These are phyloP conservation scores for Melanotaenia parkinsoni DNA, from an alignment of 2,797 vertebrate genomes.

Conservation along the genomic window DNA sequence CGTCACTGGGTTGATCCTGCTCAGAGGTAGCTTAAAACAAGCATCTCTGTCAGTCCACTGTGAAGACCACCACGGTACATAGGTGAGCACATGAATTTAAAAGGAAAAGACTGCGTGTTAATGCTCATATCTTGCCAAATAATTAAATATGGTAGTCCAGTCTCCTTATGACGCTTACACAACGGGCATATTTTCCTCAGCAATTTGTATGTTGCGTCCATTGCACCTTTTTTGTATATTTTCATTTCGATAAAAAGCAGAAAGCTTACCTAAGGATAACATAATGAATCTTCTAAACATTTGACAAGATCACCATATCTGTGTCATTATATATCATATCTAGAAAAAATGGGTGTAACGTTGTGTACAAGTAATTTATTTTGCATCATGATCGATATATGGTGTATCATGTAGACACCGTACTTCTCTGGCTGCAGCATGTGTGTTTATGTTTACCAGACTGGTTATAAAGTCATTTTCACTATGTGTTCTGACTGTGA, in stretches of 20 bases:
- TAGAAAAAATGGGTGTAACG: background rate
- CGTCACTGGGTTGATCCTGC: conserved; percentile 5
- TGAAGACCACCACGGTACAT: background rate
- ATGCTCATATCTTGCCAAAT: background rate
- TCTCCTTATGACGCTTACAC: conserved; percentile 30
- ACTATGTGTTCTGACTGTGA: conserved; percentile 41
- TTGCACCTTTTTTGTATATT: conserved; percentile 2
- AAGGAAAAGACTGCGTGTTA: background rate
- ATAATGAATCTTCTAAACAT: background rate
- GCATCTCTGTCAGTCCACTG: conserved; percentile 21
- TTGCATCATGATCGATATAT: background rate
- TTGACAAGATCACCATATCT: background rate
- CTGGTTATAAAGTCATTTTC: conserved; percentile 37
- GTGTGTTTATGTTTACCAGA: conserved; percentile 18
- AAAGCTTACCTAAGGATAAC: background rate
- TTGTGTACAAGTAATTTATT: background rate
- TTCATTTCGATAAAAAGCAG: conserved; percentile 18
- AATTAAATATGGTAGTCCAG: background rate
- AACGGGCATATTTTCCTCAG: conserved; percentile 28
- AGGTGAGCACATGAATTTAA: background rate
- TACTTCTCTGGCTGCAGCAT: background rate
- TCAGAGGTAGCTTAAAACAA: conserved; percentile 29
- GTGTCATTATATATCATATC: background rate
- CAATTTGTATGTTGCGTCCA: background rate
- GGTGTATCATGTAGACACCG: background rate